Evolutionary conservation across 2,888 invertebrate species (phyloP), one percentile per base, ranked within the genome.

Genomic region (Entomobrya multifasciata): DNA sequence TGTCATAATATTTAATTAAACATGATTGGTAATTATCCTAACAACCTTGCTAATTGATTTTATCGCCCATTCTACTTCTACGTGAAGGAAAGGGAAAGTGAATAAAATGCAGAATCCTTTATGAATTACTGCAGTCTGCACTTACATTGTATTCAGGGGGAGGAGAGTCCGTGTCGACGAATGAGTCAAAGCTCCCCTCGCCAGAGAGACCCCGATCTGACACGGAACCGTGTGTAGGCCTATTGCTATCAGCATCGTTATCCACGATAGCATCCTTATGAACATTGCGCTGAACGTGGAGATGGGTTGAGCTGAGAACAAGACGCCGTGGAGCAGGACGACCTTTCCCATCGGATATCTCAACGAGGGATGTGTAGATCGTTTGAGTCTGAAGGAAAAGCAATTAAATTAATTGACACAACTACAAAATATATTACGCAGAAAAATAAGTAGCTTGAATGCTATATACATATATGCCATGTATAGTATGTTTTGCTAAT

Each of bases 161-260:
- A 41, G 91, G 91, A 5, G 90, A 89, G 57, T 89, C 88, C 10
- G 89, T 88, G 55, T 90, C 90, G n/a, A 72, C 89, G 49, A 90
- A 91, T 25, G 90, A 90, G 86, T 91, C 91, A 78, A 91, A 91
- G 72, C 87, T 86, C n/a, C 89, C 90, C 70, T 89, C 91, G 10
- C 90, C 90, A 22, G 89, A 89, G 25, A 91, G 87, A 5, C 90
- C 90, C 11, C 90, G 88, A 47, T 91, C 91, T 5, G 89, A 89
- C 15, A 90, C 91, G 22, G 90, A 90, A 41, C 91, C 91, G 80
- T 91, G 91, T 10, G 90, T 90, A 25, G 90, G 90, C 22, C 90
- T 81, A 72, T 86, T 90, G 60, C 89, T 89, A 70, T 90, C 90
- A 20, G 86, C 89, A 30, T 90, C 90, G 57, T 89, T 87, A 80